Conservation (phyloP, 2,888 invertebrate genomes). For the Creontiades dilutus region DNA sequence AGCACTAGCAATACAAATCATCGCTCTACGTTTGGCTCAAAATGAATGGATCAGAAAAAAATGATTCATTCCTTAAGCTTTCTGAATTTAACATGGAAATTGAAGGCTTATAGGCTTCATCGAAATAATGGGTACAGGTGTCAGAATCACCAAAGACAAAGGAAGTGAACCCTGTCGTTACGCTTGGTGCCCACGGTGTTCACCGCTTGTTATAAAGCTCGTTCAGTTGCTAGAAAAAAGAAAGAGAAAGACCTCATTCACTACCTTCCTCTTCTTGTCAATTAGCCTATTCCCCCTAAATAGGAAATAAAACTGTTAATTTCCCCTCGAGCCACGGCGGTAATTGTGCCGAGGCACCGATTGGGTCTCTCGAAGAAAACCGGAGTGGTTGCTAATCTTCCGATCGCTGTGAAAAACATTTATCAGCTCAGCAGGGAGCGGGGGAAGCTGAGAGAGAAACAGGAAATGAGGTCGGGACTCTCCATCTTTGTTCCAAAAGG, state of each 20-base stretch:
- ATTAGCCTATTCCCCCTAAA: slow-evolving; percentile 50
- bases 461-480: slow-evolving; percentile 58
- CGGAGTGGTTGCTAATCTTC: slow-evolving; percentile 50
- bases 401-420: slow-evolving; percentile 66
- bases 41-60: too few species aligned
- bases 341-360: slow-evolving; percentile 57
- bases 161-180: too few species aligned
- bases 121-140: too few species aligned
- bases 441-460: not conserved
- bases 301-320: slow-evolving; percentile 63
- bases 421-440: slow-evolving; percentile 24
- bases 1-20: too few species aligned
- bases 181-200: too few species aligned
- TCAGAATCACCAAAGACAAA: too few species aligned
- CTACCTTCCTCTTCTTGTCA: slow-evolving; percentile 21
- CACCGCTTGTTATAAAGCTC: not conserved
- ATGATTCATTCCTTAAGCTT: too few species aligned
- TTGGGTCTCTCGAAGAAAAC: slow-evolving; percentile 44
- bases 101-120: too few species aligned
- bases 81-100: too few species aligned
- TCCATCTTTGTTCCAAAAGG: slow-evolving; percentile 61
- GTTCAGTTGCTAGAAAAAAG: not conserved
- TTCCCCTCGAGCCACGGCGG: not conserved
- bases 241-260: not conserved
- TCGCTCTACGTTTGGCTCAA: too few species aligned